phyloP scores from a whole-genome alignment of 2,113 vertebrate genomes.

The Pteruthius melanotis region DNA sequence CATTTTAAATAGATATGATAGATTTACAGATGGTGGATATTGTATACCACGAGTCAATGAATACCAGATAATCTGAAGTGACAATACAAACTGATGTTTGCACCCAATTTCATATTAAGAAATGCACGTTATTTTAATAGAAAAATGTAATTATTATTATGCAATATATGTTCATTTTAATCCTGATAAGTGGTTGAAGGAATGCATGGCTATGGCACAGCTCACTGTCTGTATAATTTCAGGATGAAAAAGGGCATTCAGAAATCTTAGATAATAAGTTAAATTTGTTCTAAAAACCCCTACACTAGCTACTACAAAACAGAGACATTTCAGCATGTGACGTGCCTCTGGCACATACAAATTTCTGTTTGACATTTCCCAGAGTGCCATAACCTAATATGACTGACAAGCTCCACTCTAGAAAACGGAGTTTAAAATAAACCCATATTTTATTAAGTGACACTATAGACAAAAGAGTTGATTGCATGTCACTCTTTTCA shows the following conservation, averaged over 20 bases:
- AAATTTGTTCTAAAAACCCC: background rate
- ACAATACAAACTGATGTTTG: background rate
- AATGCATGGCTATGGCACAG: background rate
- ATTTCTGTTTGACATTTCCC: slow-evolving; percentile 24
- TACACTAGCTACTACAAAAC: background rate
- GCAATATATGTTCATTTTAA: background rate
- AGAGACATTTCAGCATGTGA: background rate
- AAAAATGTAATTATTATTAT: background rate
- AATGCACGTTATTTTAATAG: background rate
- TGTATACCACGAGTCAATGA: background rate
- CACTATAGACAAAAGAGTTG: background rate
- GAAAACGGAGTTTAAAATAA: background rate
- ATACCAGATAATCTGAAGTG: background rate
- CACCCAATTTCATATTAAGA: background rate
- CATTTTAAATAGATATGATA: background rate
- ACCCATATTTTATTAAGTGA: background rate
- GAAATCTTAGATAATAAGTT: background rate
- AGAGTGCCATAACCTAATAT: background rate
- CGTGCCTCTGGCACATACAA: background rate
- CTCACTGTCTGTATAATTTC: background rate
- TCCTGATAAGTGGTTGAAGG: background rate
- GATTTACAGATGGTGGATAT: background rate
- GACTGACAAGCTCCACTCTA: background rate
- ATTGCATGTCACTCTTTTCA: background rate
- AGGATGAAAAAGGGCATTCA: background rate